Conservation (phyloP, 2,113 vertebrate species). For the Apaloderma vittatum region DNA sequence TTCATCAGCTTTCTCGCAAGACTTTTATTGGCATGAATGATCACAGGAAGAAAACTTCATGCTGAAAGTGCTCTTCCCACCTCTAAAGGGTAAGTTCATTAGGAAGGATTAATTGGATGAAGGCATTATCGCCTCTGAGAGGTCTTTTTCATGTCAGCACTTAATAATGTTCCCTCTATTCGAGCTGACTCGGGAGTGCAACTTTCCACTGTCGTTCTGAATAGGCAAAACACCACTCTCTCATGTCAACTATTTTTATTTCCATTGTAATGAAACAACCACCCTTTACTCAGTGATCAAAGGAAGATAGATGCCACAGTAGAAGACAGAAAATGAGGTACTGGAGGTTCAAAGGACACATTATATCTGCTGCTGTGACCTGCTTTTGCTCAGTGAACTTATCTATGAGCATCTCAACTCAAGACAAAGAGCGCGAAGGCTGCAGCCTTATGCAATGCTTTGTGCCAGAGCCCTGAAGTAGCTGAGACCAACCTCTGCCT, state of each 20-base stretch:
- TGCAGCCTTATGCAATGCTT: not conserved
- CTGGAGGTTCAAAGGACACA: not conserved
- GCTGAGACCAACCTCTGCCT: not conserved
- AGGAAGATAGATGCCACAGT: not conserved
- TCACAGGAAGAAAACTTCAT: conserved; percentile 44
- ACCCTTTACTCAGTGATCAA: not conserved
- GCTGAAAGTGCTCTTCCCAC: conserved; percentile 25
- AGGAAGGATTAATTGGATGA: conserved; percentile 58
- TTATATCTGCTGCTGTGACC: not conserved
- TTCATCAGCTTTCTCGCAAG: not conserved
- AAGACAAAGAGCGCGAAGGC: not conserved
- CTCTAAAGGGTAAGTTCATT: conserved; percentile 35
- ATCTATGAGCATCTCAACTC: not conserved
- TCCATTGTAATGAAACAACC: conserved; percentile 32
- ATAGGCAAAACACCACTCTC: not conserved
- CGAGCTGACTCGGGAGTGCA: not conserved
- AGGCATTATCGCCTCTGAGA: conserved; percentile 27
- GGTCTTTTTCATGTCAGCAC: conserved; percentile 38
- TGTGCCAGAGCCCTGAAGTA: not conserved
- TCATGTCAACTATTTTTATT: conserved; percentile 36
- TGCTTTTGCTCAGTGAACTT: conserved; percentile 19
- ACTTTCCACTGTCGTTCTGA: not conserved
- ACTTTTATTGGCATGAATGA: conserved; percentile 53
- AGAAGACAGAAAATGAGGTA: conserved; percentile 4
- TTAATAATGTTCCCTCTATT: conserved; percentile 11